A percentile compares a stretch with the other conserved stretches of the same genome.
phyloP scores from a whole-genome alignment of 2,797 vertebrate genomes.

The Pseudochirops corinnae region DNA sequence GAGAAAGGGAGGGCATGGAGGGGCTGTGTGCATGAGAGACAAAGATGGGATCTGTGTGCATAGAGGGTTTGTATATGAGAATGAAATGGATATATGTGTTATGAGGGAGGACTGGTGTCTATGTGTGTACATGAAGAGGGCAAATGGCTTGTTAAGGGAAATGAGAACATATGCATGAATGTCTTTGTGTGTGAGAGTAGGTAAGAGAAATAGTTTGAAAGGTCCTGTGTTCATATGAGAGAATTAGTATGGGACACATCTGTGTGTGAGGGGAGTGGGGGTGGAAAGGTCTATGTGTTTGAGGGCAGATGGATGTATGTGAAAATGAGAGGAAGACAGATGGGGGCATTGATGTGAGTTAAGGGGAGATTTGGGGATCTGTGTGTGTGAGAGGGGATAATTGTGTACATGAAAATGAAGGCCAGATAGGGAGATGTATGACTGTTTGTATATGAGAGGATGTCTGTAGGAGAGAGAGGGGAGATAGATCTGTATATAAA shows the following conservation, averaged over 20 bases:
- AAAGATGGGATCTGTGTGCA: neutral
- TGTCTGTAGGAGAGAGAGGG: neutral
- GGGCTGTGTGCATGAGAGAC: neutral
- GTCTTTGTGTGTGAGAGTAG: neutral
- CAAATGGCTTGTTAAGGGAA: neutral
- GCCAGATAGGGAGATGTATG: neutral
- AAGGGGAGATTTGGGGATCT: neutral
- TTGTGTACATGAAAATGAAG: neutral
- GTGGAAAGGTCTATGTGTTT: neutral
- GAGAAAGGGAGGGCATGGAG: neutral
- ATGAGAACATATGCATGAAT: neutral
- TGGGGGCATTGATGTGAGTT: neutral
- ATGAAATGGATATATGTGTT: neutral
- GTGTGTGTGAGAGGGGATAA: neutral
- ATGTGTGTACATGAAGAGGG: neutral
- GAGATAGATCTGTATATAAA: neutral
- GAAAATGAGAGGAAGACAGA: neutral
- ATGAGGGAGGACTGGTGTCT: neutral
- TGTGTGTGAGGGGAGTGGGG: neutral
- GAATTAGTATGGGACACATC: neutral
- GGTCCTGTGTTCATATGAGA: neutral
- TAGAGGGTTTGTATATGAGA: neutral
- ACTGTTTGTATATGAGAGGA: neutral
- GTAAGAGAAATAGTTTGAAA: neutral
- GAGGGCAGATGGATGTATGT: neutral